Base-by-base conservation (phyloP, 1,140 invertebrate species). In the Polypedilum pembai region DNA sequence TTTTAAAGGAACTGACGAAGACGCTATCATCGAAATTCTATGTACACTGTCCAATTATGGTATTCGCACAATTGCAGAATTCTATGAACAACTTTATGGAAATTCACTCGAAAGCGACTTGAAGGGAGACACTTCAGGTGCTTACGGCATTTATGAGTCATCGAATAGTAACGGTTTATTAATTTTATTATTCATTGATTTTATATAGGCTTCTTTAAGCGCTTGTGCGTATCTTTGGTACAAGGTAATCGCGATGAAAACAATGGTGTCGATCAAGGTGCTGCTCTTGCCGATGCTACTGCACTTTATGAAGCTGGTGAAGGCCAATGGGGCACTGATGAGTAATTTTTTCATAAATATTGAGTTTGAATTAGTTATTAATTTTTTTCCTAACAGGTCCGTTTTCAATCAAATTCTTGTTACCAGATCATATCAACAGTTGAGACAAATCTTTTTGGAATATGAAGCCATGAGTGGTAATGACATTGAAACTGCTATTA, bases 11-110 rank as follows among this genome's bases (percentile, higher is more conserved):
- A 95, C 93, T 63, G 91, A 94, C 77, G 95, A 98, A 81, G 91
- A 94, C 79, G 91, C 92, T 56, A 89, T 98, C 76, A 91, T 96
- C 74, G 95, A 98, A 83, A 94, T 96, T 77, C 85, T 98, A 4
- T 96, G 93, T 83, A 94, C 94, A 3, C 83, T 95, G 12, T 93
- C 92, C 78, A 96, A 96, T 81, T 92, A 91, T 78, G 93, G 95
- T 76, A 92, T 97, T 76, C 87, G 87, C 75, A 93, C 91, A 8
- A 94, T 96, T 78, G 88, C 90, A 40, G 85, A 88, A 76, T 91
- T 93, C 80, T 97, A 96, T 81, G 89, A 94, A 84, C 90, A 91
- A 94, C 92, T 94, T 77, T 98, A 94, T 82, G 88, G 89, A 76
- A 92, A 89, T 80, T 84, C 88, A 73, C 82, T 99, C 75, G 96